Evolutionary conservation across 2,888 invertebrate genomes (phyloP), one percentile per base, ranked within the genome.

Genomic region (Dichetophora obliterata): DNA sequence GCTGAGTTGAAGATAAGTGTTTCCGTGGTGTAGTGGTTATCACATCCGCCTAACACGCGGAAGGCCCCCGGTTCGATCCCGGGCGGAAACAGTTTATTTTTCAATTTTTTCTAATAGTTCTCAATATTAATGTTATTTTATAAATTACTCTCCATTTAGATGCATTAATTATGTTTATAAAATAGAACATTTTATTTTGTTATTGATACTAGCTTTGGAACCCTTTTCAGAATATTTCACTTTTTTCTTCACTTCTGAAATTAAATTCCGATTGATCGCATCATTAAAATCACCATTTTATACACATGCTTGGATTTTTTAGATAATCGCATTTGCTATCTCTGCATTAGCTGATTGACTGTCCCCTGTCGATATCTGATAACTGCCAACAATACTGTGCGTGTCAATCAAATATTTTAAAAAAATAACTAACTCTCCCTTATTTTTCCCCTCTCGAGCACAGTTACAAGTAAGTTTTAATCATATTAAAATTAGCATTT

Each of bases 1-100:
- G 54, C 6, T 22, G 2, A 3, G 1, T 1, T 19, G 1, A 8
- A 1, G 1, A 27, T 31, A 34, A 31, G 63, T 31, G 89, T 87
- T 88, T 88, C 87, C 85, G 88, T 87, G 86, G 89, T 90, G 88
- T 87, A 90, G 87, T 84, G 90, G 86, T 89, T 89, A 89, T 89
- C 89, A 89, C 89, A 88, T 89, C 88, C 88, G 89, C 90, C 89
- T 89, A 87, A 89, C 90, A 89, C 89, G 90, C 90, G 88, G 88
- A 89, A 89, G 90, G 89, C 89, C 90, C 89, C 89, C 89, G 90
- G 89, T 90, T 90, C 90, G 89, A 89, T 87, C 89, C 90, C 89
- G 88, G 89, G 89, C 89, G 86, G 86, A 86, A 86, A 86, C 87
- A 87, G n/a, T 3, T 34, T 63, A 66, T 78, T 80, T 81, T 76